Base-by-base conservation (phyloP, 2,113 vertebrate species). In the Ciconia stormi region DNA sequence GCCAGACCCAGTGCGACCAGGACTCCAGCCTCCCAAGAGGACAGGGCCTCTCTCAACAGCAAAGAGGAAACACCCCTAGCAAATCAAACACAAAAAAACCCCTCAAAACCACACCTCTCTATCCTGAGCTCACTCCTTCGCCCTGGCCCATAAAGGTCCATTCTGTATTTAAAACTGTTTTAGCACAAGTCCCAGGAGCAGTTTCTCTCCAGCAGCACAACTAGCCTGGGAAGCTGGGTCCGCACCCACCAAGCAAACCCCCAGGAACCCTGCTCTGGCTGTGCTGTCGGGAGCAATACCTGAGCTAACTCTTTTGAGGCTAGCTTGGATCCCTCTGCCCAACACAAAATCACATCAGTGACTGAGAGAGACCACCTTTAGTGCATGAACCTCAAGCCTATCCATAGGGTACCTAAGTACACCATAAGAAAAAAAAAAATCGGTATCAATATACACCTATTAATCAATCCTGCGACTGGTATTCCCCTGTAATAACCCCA, bases 81-180 rank as follows among this genome's bases (percentile, higher is more conserved):
- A 90, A 80, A 85, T 30, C 29, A 90, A 93, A 74, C 59, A 70
- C 0, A 2, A 78, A 36, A 13, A 67, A 89, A 83, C 42, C 10
- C 29, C 50, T 71, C 44, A 59, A 66, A 94, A n/a, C 14, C 80
- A 67, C 71, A 81, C 11, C 0, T 4, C 29, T n/a, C n/a, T 16
- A 6, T 42, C 46, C 76, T 14, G 3, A 93, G 62, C n/a, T 70
- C 63, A 6, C 26, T 71, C 42, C 50, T 66, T 9, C 30, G 50
- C 62, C 40, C 30, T 30, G 15, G 34, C 15, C 22, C 1, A 0
- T 0, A 21, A 8, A 22, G 30, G 13, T 63, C 52, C 1, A 0
- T 9, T 71, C 27, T 25, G 21, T 46, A 36, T 62, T 61, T 73
- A 10, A 73, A 80, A 40, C 21, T 65, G 34, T 3, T 36, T 44